These are phyloP conservation scores for Drosophila leonis DNA, from an alignment of 2,888 invertebrate genomes.

Conservation along the genomic window DNA sequence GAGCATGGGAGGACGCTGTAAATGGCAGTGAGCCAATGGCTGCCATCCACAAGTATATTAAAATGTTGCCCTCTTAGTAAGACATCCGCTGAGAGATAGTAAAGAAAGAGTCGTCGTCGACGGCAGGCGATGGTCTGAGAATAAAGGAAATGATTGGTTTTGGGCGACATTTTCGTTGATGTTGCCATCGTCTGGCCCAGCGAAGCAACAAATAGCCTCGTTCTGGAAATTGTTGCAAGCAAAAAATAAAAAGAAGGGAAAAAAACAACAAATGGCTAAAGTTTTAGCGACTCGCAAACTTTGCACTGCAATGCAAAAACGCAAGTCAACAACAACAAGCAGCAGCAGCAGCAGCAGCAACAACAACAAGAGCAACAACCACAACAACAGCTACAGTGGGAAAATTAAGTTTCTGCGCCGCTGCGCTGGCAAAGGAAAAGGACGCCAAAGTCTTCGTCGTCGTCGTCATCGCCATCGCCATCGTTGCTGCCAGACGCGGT, in stretches of 20 bases:
- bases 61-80: conserved; percentile 58
- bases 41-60: conserved; percentile 66
- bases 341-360: background rate
- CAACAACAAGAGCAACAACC: conserved; percentile 20
- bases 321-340: conserved; percentile 49
- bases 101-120: conserved; percentile 5
- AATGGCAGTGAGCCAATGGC: conserved; percentile 68
- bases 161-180: conserved; percentile 48
- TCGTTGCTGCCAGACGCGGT: conserved; percentile 60
- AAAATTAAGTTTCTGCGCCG: conserved; percentile 74
- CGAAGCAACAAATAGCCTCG: conserved; percentile 73
- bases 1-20: conserved; percentile 50
- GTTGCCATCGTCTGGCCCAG: conserved; percentile 64
- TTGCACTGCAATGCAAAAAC: conserved; percentile 68
- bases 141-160: conserved; percentile 70
- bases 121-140: conserved; percentile 25
- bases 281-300: conserved; percentile 67
- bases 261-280: conserved; percentile 59
- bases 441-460: conserved; percentile 43
- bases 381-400: conserved; percentile 37
- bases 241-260: background rate
- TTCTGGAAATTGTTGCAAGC: conserved; percentile 60
- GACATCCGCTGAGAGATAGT: conserved; percentile 50
- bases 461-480: conserved; percentile 26
- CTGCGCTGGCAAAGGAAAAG: conserved; percentile 63